Base-by-base conservation (phyloP, 2,888 invertebrate species). In the Meteorus colon region DNA sequence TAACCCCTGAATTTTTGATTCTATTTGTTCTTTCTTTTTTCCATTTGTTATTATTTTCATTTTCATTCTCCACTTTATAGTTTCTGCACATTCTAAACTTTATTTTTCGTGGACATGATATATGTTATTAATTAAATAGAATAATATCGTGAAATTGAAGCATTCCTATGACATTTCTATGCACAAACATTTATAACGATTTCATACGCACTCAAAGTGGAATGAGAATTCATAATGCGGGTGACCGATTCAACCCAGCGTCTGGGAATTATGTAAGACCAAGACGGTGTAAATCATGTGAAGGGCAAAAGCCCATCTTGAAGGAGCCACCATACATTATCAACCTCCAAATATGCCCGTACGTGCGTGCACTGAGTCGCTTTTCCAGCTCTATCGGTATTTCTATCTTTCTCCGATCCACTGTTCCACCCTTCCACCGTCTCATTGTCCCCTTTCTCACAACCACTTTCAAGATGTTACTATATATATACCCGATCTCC, bases 221-320 rank as follows among this genome's bases (percentile, higher is more conserved):
- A 62, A 62, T 71, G 72, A 77, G 75, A 77, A 77, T 78, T 77
- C 76, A 80, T 74, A 79, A 78, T 55, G 24, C 78, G 74, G 72
- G 81, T 82, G 86, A 83, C 84, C 85, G 82, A 83, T 83, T 79
- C 85, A 84, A 85, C 86, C 85, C 82, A 85, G 84, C 86, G 85
- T 83, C 55, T 84, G 79, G 72, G 77, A 84, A 83, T 85, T 83
- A 85, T 83, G 83, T 24, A 24, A 24, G 24, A 24, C 24, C 85
- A 86, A 88, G 88, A 88, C 85, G 86, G 83, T 83, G 87, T 89
- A 89, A 88, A 89, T 89, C 89, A 88, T 82, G 84, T 74, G 66
- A 66, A 55, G 8, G 55, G 74, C 62, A 85, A 85, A 78, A 82
- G 81, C 83, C 81, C 84, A 84, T 79, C 82, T 82, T 72, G 55